Conservation (phyloP, 2,113 vertebrate species). For the Silurus meridionalis region DNA sequence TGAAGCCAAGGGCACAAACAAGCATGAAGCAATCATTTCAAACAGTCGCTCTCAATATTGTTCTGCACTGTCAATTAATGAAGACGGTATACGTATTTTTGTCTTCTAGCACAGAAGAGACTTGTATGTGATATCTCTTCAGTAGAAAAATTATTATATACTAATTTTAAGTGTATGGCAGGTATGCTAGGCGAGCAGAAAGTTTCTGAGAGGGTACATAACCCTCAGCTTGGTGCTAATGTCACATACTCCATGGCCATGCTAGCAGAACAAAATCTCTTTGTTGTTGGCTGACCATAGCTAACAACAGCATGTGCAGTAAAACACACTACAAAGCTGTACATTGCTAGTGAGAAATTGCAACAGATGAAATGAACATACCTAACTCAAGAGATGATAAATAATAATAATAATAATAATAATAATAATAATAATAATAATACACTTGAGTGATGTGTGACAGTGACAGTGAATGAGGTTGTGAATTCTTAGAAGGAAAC, state of each 20-base stretch:
- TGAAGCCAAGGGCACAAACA: slow-evolving; percentile 58
- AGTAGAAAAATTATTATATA: neutral
- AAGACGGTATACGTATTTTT: slow-evolving; percentile 45
- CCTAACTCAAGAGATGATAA: neutral
- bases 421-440: neutral
- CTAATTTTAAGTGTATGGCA: neutral
- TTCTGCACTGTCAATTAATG: slow-evolving; percentile 68
- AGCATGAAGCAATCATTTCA: slow-evolving; percentile 64
- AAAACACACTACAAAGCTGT: neutral
- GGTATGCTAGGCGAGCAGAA: neutral
- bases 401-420: no score
- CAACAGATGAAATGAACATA: neutral
- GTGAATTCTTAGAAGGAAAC: neutral
- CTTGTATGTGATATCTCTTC: neutral
- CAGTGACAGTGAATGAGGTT: neutral
- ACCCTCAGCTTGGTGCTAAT: neutral
- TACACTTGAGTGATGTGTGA: neutral
- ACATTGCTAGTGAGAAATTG: neutral
- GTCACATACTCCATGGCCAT: neutral
- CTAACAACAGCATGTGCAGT: neutral
- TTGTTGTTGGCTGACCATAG: neutral
- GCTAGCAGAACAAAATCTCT: neutral
- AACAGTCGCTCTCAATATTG: slow-evolving; percentile 61
- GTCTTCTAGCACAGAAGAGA: neutral
- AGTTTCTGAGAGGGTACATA: neutral